These are phyloP conservation scores for Mustelus asterias DNA, from an alignment of 2,113 vertebrate genomes.

Conservation along the genomic window DNA sequence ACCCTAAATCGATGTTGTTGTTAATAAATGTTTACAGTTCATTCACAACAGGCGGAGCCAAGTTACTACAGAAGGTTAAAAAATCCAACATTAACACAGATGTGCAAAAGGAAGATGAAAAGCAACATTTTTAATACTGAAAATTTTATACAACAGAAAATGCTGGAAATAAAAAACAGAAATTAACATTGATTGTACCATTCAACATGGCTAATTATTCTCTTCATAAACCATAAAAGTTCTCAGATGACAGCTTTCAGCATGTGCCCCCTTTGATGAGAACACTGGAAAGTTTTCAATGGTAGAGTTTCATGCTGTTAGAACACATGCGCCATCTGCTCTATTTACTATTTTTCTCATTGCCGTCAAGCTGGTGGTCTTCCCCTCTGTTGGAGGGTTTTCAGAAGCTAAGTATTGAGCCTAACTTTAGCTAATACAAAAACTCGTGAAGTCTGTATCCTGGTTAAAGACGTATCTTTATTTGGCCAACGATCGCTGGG, in stretches of 20 bases:
- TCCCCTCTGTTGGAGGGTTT: background rate
- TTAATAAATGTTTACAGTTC: too few species aligned
- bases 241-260: background rate
- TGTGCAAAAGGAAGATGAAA: background rate
- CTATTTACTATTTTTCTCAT: background rate
- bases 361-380: background rate
- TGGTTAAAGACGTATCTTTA: too few species aligned
- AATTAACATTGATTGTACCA: background rate
- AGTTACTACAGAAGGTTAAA: background rate
- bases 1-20: too few species aligned
- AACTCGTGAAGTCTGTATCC: too few species aligned
- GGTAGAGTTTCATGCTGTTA: background rate
- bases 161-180: background rate
- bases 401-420: too few species aligned
- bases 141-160: background rate
- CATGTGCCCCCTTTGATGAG: background rate
- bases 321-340: background rate
- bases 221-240: background rate
- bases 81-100: background rate
- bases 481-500: too few species aligned
- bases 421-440: too few species aligned
- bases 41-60: too few species aligned
- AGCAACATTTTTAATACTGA: background rate
- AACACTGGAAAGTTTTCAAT: background rate
- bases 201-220: background rate